Evolutionary conservation across 1,140 invertebrate species (phyloP).

Genomic region (Mya arenaria): DNA sequence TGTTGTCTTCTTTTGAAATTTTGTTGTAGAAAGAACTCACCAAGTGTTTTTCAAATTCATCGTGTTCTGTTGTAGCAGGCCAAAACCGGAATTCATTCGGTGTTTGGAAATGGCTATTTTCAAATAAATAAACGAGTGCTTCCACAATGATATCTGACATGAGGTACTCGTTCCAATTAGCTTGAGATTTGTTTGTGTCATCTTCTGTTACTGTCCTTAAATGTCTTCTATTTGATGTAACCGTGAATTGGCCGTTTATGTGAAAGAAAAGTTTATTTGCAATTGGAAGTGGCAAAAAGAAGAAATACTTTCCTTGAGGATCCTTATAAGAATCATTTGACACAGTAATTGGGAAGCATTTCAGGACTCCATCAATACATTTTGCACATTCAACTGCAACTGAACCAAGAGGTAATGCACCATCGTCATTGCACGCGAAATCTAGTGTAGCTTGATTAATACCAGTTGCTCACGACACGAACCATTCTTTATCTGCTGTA

Average conservation of each 20-base stretch:
- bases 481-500: slow-evolving; percentile 25
- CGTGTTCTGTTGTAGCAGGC: neutral
- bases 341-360: neutral
- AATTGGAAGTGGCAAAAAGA: slow-evolving; percentile 64
- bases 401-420: slow-evolving; percentile 60
- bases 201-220: slow-evolving; percentile 53
- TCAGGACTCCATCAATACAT: neutral
- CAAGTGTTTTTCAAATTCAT: neutral
- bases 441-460: slow-evolving; percentile 12
- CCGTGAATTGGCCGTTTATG: slow-evolving; percentile 65
- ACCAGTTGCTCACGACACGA: slow-evolving; percentile 62
- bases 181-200: slow-evolving; percentile 45
- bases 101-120: neutral
- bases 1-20: neutral
- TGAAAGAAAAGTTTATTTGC: slow-evolving; percentile 59
- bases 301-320: slow-evolving; percentile 64
- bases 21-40: neutral
- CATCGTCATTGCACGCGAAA: neutral
- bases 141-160: slow-evolving; percentile 51
- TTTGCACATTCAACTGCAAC: slow-evolving; percentile 45
- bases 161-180: slow-evolving; percentile 67
- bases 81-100: neutral
- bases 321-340: slow-evolving; percentile 58
- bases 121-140: slow-evolving; percentile 28
- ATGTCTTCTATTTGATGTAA: slow-evolving; percentile 54